Base-by-base conservation (phyloP, 1,140 invertebrate genomes). In the Macrobrachium rosenbergii region DNA sequence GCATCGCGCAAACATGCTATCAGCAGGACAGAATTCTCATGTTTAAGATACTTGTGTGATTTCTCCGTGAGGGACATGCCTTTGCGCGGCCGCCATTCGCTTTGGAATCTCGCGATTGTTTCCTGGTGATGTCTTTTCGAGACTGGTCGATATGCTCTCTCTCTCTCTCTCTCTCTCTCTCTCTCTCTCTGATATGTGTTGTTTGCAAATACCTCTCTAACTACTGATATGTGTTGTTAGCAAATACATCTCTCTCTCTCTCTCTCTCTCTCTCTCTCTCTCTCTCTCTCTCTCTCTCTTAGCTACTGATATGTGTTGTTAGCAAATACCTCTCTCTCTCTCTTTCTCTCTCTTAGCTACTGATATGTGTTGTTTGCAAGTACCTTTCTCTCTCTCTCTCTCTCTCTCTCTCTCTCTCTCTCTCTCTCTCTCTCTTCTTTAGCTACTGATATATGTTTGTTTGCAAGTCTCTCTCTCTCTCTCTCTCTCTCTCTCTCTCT, bases 281-380 rank as follows among this genome's bases (percentile, higher is more conserved):
- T 67, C 63, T 67, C 63, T 67, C 63, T 67, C 63, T 67, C 63
- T 67, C 63, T 67, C 63, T 67, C 63, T 67, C 63, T 67, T n/a
- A n/a, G n/a, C n/a, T n/a, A n/a, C n/a, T n/a, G n/a, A n/a, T n/a
- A n/a, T n/a, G n/a, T n/a, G n/a, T n/a, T n/a, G n/a, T n/a, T n/a
- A n/a, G n/a, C n/a, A n/a, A n/a, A n/a, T n/a, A n/a, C n/a, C 63
- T 67, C 63, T 67, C 63, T 67, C 63, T 67, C 63, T 19, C 63
- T 67, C 63, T 67, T 12, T 67, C 21, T 67, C 63, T 6, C 14
- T 67, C n/a, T n/a, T n/a, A n/a, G n/a, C n/a, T n/a, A n/a, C n/a
- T n/a, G n/a, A n/a, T n/a, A n/a, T n/a, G n/a, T n/a, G n/a, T n/a
- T n/a, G n/a, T n/a, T n/a, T n/a, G n/a, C n/a, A n/a, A n/a, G n/a